These are phyloP conservation scores for Hyla sarda DNA, from an alignment of 2,113 vertebrate species.

Conservation along the genomic window DNA sequence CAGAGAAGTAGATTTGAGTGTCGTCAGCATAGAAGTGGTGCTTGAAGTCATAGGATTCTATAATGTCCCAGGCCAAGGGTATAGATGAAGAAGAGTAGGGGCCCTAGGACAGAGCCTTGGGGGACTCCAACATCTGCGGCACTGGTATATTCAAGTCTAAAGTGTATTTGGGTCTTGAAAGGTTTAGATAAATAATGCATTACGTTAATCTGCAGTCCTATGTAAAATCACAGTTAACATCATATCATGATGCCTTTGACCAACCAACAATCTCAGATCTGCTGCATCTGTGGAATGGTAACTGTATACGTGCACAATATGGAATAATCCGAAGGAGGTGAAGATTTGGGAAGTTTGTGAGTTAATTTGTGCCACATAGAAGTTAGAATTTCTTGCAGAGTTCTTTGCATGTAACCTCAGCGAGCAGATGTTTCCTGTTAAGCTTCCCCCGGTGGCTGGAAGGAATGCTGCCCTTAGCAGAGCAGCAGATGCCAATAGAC, in stretches of 20 bases:
- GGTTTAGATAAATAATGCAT: too few relatives aligned
- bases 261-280: not conserved
- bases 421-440: conserved; percentile 57
- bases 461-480: conserved; percentile 39
- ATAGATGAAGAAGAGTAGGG: too few relatives aligned
- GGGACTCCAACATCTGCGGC: too few relatives aligned
- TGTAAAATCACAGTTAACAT: not conserved
- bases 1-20: too few relatives aligned
- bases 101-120: too few relatives aligned
- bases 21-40: too few relatives aligned
- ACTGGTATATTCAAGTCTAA: too few relatives aligned
- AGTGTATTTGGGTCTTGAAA: too few relatives aligned
- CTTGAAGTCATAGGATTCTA: too few relatives aligned
- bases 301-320: not conserved
- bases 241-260: not conserved
- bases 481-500: conserved; percentile 30
- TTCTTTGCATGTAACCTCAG: not conserved
- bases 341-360: not conserved
- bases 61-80: too few relatives aligned
- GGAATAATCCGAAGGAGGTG: not conserved
- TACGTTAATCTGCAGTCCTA: not conserved
- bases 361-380: not conserved
- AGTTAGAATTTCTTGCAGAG: not conserved
- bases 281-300: not conserved
- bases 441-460: conserved; percentile 33